Percentiles rank a stretch among this genome's conserved stretches.
These are phyloP conservation scores for Poecilia wingei DNA, from an alignment of 2,797 vertebrate genomes.

Conservation along the genomic window DNA sequence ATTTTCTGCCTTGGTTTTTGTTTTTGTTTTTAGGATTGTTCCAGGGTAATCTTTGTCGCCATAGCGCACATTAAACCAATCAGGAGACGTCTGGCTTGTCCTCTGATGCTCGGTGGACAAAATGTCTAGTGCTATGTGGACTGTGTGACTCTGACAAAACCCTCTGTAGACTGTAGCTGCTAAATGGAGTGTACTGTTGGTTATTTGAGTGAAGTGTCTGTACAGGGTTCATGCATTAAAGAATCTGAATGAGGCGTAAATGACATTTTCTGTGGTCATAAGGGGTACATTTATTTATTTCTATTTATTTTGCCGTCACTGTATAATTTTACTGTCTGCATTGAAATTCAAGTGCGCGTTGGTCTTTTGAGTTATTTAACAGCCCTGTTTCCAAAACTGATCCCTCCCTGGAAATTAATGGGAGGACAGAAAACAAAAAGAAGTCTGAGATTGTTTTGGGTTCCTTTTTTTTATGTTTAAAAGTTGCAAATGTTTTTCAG, in stretches of 20 bases:
- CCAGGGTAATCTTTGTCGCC: conserved; percentile 52
- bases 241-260: background rate
- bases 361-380: conserved; percentile 17
- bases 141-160: conserved; percentile 43
- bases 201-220: conserved; percentile 33
- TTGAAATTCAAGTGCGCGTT: conserved; percentile 41
- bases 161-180: conserved; percentile 41
- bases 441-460: background rate
- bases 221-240: conserved; percentile 27
- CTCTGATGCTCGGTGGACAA: conserved; percentile 44
- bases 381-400: conserved; percentile 4
- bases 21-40: conserved; percentile 41
- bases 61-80: conserved; percentile 51
- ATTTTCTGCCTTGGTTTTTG: conserved; percentile 2
- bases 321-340: conserved; percentile 55
- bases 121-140: conserved; percentile 71
- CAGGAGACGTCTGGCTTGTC: conserved; percentile 40
- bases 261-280: background rate
- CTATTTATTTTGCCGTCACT: conserved; percentile 39
- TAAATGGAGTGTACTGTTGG: conserved; percentile 35
- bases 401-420: background rate
- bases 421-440: background rate
- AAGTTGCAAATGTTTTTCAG: background rate
- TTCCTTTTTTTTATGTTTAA: background rate
- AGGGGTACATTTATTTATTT: conserved; percentile 42